Conservation (phyloP, 1,140 invertebrate genomes). For the Berghia stephanieae region DNA sequence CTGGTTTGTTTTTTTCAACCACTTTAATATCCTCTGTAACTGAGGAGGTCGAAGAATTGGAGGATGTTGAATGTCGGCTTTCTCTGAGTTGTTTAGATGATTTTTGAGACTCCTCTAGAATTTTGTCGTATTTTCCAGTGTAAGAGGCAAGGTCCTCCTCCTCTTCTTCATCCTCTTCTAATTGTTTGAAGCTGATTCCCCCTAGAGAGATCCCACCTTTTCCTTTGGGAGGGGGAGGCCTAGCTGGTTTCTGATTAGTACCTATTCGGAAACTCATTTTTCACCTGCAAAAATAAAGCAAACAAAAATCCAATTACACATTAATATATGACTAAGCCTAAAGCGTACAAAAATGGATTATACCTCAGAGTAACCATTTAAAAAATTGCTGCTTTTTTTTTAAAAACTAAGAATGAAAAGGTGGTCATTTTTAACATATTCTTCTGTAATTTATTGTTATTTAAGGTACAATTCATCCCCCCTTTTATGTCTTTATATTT, state of each 20-base stretch:
- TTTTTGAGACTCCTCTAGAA: conserved; percentile 36
- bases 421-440: no score
- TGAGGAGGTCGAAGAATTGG: conserved; percentile 13
- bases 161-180: conserved; percentile 56
- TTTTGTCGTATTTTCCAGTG: conserved; percentile 51
- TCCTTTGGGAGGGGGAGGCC: conserved; percentile 44
- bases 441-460: no score
- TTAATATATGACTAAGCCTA: no score
- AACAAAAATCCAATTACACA: no score
- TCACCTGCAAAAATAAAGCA: conserved; percentile 23
- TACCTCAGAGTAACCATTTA: no score
- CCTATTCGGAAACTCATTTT: conserved; percentile 45
- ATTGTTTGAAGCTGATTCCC: conserved; percentile 55
- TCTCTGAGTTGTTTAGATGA: neutral
- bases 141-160: conserved; percentile 52
- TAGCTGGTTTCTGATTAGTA: conserved; percentile 34
- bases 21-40: neutral
- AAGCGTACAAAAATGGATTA: no score
- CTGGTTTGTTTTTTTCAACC: conserved; percentile 22
- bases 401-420: no score
- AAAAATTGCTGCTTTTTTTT: no score
- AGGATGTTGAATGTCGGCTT: neutral
- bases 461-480: no score
- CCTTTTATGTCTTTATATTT: no score
- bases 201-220: conserved; percentile 20